Evolutionary conservation across 92 coral and sea anemone species (phyloP).

Genomic region (Zoanthus solanderi): DNA sequence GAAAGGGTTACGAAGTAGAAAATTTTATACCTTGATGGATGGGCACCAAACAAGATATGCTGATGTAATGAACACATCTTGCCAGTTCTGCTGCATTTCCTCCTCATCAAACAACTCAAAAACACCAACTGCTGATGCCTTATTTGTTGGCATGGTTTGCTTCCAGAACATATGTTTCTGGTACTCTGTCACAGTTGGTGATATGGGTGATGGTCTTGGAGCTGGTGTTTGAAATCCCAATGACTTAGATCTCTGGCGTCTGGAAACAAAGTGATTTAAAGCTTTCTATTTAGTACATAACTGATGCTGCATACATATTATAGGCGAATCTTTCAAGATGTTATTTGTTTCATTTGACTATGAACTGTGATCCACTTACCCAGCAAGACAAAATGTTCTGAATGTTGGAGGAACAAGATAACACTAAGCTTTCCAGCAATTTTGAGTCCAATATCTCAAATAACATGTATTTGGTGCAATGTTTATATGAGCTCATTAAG

Average conservation of each 20-base stretch:
- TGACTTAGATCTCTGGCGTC: constrained; percentile 25
- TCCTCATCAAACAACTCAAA: constrained; percentile 90
- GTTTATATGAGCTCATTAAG: too few relatives aligned
- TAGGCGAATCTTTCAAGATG: too few relatives aligned
- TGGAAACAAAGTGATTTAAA: not conserved
- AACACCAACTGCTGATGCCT: constrained; percentile 71
- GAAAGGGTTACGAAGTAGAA: too few relatives aligned
- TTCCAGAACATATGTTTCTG: constrained; percentile 86
- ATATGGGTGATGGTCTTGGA: constrained; percentile 75
- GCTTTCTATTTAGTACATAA: too few relatives aligned
- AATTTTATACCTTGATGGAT: constrained; percentile 64
- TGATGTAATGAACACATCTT: constrained; percentile 86
- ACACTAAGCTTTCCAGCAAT: too few relatives aligned
- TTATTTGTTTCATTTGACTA: too few relatives aligned
- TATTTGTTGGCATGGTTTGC: constrained; percentile 51
- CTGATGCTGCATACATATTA: too few relatives aligned
- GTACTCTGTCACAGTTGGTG: constrained; percentile 82
- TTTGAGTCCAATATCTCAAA: too few relatives aligned
- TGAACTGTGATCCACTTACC: too few relatives aligned
- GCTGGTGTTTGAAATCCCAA: constrained; percentile 65
- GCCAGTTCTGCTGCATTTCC: constrained; percentile 91
- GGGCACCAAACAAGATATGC: constrained; percentile 99
- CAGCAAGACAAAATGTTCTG: too few relatives aligned
- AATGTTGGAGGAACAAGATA: too few relatives aligned
- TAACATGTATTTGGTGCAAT: too few relatives aligned